These are phyloP conservation scores for Stigmatopora argus DNA, from an alignment of 2,113 vertebrate species.

Conservation along the genomic window DNA sequence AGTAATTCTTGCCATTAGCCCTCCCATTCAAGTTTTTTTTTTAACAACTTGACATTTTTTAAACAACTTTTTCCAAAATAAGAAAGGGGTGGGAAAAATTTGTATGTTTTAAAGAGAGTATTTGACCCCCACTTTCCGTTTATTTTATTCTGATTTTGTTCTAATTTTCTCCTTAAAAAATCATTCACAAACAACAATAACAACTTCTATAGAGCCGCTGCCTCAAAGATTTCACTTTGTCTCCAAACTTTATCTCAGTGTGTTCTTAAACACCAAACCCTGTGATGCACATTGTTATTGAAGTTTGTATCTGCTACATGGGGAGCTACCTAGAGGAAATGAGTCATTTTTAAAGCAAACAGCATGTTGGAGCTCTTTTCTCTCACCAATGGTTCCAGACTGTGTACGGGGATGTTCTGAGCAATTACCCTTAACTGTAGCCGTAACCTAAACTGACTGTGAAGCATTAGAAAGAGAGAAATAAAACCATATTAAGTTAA, in stretches of 20 bases:
- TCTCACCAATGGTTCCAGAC: conserved; percentile 56
- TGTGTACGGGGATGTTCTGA: conserved; percentile 49
- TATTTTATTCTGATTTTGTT: background rate
- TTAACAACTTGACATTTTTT: background rate
- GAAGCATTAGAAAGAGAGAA: conserved; percentile 53
- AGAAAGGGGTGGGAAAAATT: background rate
- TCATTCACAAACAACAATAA: conserved; percentile 7
- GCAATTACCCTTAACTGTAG: conserved; percentile 56
- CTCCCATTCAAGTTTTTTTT: background rate
- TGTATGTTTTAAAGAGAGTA: background rate
- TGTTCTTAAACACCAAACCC: conserved; percentile 32
- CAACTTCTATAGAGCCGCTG: conserved; percentile 9
- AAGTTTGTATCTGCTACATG: conserved; percentile 47
- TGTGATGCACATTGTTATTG: conserved; percentile 39
- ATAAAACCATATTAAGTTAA: conserved; percentile 37
- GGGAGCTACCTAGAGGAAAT: conserved; percentile 47
- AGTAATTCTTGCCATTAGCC: background rate
- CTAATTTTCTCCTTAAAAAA: background rate
- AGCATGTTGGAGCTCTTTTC: conserved; percentile 51
- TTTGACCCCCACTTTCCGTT: background rate
- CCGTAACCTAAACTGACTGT: conserved; percentile 57
- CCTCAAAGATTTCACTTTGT: conserved; percentile 34
- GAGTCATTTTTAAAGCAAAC: conserved; percentile 57
- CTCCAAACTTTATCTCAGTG: conserved; percentile 32
- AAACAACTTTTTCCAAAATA: background rate